These are phyloP conservation scores for Diloba caeruleocephala DNA, from an alignment of 2,888 invertebrate species.

Conservation along the genomic window DNA sequence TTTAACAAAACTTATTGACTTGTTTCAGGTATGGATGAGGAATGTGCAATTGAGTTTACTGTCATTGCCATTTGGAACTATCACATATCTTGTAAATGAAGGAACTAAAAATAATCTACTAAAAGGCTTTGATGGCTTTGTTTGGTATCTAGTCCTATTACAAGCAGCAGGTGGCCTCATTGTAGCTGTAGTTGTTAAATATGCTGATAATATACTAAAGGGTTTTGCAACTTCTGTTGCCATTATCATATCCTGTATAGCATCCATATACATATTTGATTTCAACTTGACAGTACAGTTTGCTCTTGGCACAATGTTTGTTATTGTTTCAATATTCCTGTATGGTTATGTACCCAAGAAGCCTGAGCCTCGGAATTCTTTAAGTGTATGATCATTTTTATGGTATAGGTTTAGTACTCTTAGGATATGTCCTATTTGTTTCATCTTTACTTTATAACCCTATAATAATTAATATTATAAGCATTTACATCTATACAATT, in stretches of 20 bases:
- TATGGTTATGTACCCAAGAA: slow-evolving; percentile 94
- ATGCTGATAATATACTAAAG: slow-evolving; percentile 99
- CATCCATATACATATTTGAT: slow-evolving; percentile 97
- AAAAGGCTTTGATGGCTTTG: slow-evolving; percentile 94
- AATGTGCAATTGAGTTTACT: slow-evolving; percentile 98
- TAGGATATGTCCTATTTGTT: slow-evolving; percentile 13
- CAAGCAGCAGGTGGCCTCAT: slow-evolving; percentile 99
- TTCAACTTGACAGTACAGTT: slow-evolving; percentile 97
- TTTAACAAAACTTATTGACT: slow-evolving; percentile 30
- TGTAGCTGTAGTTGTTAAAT: slow-evolving; percentile 99
- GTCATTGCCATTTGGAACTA: slow-evolving; percentile 96
- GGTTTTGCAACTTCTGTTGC: slow-evolving; percentile 99
- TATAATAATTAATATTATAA: background rate
- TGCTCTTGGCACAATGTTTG: slow-evolving; percentile 94
- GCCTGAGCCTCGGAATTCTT: slow-evolving; percentile 70
- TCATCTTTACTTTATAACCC: slow-evolving; percentile 9
- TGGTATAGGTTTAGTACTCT: slow-evolving; percentile 31
- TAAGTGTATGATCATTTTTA: slow-evolving; percentile 75
- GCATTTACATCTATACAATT: slow-evolving; percentile 5
- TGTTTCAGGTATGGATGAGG: slow-evolving; percentile 95
- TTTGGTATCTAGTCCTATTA: slow-evolving; percentile 95
- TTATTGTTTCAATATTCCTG: slow-evolving; percentile 98
- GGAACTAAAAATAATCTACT: slow-evolving; percentile 91
- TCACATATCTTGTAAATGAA: slow-evolving; percentile 94
- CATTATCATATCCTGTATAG: slow-evolving; percentile 98